Base-by-base conservation (phyloP, 2,888 invertebrate species). In the Acronicta leporina region DNA sequence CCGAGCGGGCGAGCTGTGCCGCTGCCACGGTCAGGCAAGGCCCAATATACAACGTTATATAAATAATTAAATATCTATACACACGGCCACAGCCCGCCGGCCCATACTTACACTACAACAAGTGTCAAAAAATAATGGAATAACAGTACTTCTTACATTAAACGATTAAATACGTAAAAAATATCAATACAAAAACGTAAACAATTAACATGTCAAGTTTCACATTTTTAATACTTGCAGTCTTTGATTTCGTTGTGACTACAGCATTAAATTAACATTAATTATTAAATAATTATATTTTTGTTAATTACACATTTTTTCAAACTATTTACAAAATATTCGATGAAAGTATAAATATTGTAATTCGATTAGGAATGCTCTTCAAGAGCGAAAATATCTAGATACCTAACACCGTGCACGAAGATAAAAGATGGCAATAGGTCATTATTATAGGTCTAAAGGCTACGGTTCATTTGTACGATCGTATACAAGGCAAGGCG, bases 171-270 rank as follows among this genome's bases (percentile, higher is more conserved):
- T 88, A 92, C 79, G 83, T 88, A 88, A 86, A 87, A 87, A 89
- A 90, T 85, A 88, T 85, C 78, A 82, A 77, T 79, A 80, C 68
- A 75, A 79, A 77, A 84, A 84, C 78, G 73, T 74, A 79, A 82
- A 79, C 78, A 77, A 78, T 79, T 82, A 87, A 89, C 87, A 88
- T 85, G 85, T 92, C 89, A 89, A 88, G 83, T 83, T 83, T 80
- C 82, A 87, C 82, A 77, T 73, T 74, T 63, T 85, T 82, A 90
- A 90, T 85, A 91, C 91, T 87, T 81, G 93, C 94, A 94, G 94
- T 94, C 94, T 94, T 94, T 92, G 89, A 90, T 90, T 92, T 92
- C 92, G 90, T 94, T 94, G 94, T 93, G 94, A 94, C 94, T 92
- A 94, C 87, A 92, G 92, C 89, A 87, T 91, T 85, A 83, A 79